Evolutionary conservation across 2,113 vertebrate genomes (phyloP).

Genomic region (Sinocyclocheilus grahami): DNA sequence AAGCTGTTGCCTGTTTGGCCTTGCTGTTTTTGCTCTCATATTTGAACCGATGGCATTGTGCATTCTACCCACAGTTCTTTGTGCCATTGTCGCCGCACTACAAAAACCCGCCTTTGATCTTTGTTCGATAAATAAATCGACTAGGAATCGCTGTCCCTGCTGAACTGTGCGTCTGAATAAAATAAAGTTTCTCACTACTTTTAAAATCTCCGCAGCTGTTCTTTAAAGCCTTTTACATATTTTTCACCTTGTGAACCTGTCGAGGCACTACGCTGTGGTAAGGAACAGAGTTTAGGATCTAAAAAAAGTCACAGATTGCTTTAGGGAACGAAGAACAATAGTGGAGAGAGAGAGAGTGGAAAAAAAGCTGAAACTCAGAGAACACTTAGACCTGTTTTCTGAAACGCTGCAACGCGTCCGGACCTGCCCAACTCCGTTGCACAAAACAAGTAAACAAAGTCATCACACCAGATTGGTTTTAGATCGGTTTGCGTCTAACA

Average conservation of each 20-base stretch:
- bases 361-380: slow-evolving; percentile 55
- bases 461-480: slow-evolving; percentile 61
- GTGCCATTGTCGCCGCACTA: slow-evolving; percentile 55
- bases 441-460: slow-evolving; percentile 69
- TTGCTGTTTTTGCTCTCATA: slow-evolving; percentile 64
- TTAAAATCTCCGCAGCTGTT: slow-evolving; percentile 13
- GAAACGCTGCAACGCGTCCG: slow-evolving; percentile 60
- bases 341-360: slow-evolving; percentile 54
- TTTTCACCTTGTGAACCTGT: slow-evolving; percentile 39
- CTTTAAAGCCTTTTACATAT: slow-evolving; percentile 25
- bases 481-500: slow-evolving; percentile 39
- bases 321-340: slow-evolving; percentile 62
- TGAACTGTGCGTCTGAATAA: slow-evolving; percentile 16
- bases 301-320: slow-evolving; percentile 43
- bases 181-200: slow-evolving; percentile 4
- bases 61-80: slow-evolving; percentile 54
- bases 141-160: slow-evolving; percentile 39
- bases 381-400: slow-evolving; percentile 62
- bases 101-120: slow-evolving; percentile 48
- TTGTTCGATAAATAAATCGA: slow-evolving; percentile 53
- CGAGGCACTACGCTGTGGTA: slow-evolving; percentile 33
- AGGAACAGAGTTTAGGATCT: slow-evolving; percentile 51
- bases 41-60: slow-evolving; percentile 60
- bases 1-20: slow-evolving; percentile 64
- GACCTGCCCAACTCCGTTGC: slow-evolving; percentile 66